Percentiles rank a stretch among this genome's conserved stretches.
phyloP scores from a whole-genome alignment of 1,140 invertebrate genomes.

The Drosophila kurseongensis region DNA sequence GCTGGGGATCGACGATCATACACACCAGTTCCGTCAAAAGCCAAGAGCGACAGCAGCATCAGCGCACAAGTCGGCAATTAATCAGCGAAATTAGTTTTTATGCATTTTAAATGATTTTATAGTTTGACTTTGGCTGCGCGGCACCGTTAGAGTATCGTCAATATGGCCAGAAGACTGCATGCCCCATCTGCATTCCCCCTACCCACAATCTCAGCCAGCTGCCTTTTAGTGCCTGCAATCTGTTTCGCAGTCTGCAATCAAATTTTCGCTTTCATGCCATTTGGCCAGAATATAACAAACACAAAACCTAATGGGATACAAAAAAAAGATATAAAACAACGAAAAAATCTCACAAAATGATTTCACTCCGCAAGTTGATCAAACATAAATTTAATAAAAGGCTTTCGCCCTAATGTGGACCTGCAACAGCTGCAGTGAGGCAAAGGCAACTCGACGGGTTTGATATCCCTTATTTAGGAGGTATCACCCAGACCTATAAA shows the following conservation, averaged over 20 bases:
- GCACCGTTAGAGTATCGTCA: slow-evolving; percentile 60
- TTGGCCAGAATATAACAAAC: slow-evolving; percentile 52
- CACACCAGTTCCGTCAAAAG: slow-evolving; percentile 39
- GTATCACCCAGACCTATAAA: not conserved
- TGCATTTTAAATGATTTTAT: slow-evolving; percentile 79
- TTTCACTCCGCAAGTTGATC: slow-evolving; percentile 38
- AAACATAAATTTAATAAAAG: slow-evolving; percentile 80
- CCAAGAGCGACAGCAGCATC: slow-evolving; percentile 36
- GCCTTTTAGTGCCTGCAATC: slow-evolving; percentile 46
- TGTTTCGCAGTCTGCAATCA: slow-evolving; percentile 64
- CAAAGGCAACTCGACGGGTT: not conserved
- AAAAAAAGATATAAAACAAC: not conserved
- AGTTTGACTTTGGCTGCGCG: slow-evolving; percentile 29
- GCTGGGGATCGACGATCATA: not conserved
- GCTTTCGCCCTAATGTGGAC: slow-evolving; percentile 47
- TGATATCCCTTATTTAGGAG: not conserved
- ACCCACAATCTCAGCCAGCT: slow-evolving; percentile 4
- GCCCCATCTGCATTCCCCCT: not conserved
- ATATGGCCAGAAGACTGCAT: slow-evolving; percentile 7
- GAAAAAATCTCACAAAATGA: slow-evolving; percentile 28
- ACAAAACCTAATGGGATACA: not conserved
- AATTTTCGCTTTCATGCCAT: slow-evolving; percentile 80
- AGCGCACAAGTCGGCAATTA: slow-evolving; percentile 63
- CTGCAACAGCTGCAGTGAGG: slow-evolving; percentile 35
- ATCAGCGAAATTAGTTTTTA: slow-evolving; percentile 81